Conservation (phyloP, 1,140 invertebrate genomes). For the Saxidomus purpurata region DNA sequence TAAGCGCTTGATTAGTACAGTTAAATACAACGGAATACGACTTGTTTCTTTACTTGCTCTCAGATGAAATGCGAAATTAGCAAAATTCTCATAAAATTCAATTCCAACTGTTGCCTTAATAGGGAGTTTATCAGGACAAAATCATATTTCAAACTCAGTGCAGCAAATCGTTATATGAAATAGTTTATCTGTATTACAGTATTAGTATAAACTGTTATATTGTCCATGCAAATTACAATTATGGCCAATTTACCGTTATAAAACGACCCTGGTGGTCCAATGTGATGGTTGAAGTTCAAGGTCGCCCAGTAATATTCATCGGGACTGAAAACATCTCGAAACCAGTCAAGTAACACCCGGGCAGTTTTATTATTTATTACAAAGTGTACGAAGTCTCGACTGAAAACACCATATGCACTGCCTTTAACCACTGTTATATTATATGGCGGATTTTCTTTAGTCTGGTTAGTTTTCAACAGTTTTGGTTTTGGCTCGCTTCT, state of each 20-base stretch:
- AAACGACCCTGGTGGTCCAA: slow-evolving; percentile 74
- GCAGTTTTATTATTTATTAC: slow-evolving; percentile 70
- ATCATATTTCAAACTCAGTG: too few species aligned
- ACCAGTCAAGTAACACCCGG: slow-evolving; percentile 77
- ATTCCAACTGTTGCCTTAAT: too few species aligned
- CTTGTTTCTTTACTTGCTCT: too few species aligned
- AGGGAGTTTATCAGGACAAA: too few species aligned
- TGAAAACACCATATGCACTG: slow-evolving; percentile 81
- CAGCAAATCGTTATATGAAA: too few species aligned
- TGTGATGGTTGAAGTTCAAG: slow-evolving; percentile 75
- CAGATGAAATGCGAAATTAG: too few species aligned
- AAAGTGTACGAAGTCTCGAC: slow-evolving; percentile 78
- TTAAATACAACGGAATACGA: too few species aligned
- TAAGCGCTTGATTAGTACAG: too few species aligned
- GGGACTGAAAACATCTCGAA: slow-evolving; percentile 75
- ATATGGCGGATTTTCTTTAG: slow-evolving; percentile 73
- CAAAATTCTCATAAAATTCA: too few species aligned
- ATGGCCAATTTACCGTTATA: slow-evolving; percentile 51
- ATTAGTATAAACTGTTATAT: too few species aligned
- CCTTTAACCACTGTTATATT: slow-evolving; percentile 80
- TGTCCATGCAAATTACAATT: too few species aligned
- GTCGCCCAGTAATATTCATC: slow-evolving; percentile 82
- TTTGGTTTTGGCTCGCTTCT: slow-evolving; percentile 10
- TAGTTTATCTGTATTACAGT: too few species aligned
- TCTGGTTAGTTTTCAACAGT: slow-evolving; percentile 54